These are phyloP conservation scores for Phylloscopus trochilus DNA, from an alignment of 2,113 vertebrate genomes.

Conservation along the genomic window DNA sequence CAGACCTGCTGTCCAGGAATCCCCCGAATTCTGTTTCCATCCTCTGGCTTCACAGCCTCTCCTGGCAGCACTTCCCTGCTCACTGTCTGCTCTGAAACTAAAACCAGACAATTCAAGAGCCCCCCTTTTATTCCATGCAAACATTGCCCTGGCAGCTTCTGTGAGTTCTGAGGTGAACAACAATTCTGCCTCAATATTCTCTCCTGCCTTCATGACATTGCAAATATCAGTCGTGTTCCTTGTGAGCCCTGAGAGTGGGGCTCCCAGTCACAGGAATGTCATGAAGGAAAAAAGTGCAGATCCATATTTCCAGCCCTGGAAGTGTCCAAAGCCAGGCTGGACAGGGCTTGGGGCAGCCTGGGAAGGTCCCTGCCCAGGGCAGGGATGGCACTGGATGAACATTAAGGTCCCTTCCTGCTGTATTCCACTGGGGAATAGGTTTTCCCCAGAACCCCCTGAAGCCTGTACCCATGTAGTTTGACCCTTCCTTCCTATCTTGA, in stretches of 20 bases:
- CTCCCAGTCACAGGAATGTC: not conserved
- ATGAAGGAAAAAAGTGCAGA: not conserved
- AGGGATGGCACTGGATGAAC: not conserved
- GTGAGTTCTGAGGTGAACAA: not conserved
- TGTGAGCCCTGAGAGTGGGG: not conserved
- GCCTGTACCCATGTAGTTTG: too few relatives aligned
- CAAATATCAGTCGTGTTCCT: fast-evolving
- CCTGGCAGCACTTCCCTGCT: not conserved
- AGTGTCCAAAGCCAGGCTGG: not conserved
- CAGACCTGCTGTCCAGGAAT: not conserved
- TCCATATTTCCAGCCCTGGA: fast-evolving
- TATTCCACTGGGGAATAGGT: too few relatives aligned
- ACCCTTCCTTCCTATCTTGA: too few relatives aligned
- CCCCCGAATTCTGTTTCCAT: not conserved
- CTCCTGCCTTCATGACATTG: not conserved
- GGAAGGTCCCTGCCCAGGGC: not conserved
- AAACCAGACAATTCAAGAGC: not conserved
- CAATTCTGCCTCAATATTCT: fast-evolving
- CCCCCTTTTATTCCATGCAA: not conserved
- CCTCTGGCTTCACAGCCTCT: not conserved
- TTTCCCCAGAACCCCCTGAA: too few relatives aligned
- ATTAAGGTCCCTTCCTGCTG: not conserved
- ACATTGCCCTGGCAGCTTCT: not conserved
- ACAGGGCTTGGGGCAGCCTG: not conserved
- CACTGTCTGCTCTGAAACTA: not conserved